phyloP scores from a whole-genome alignment of 1,140 invertebrate genomes.

The Archegozetes longisetosus region DNA sequence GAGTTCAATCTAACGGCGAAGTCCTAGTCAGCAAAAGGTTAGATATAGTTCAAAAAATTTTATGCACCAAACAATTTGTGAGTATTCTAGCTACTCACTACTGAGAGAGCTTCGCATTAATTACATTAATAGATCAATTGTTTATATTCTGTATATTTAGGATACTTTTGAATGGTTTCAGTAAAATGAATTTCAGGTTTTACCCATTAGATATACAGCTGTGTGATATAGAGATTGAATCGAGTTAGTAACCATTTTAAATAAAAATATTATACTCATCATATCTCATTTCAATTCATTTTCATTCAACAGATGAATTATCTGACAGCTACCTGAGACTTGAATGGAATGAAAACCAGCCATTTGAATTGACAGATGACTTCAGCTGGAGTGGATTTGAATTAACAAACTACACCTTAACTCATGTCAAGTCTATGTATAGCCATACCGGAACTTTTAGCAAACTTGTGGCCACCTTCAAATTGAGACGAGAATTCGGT shows the following conservation, averaged over 20 bases:
- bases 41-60: no score
- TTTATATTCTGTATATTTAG: background rate
- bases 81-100: no score
- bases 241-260: constrained; percentile 31
- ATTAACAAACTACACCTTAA: constrained; percentile 12
- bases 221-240: constrained; percentile 42
- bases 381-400: constrained; percentile 16
- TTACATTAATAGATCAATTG: background rate
- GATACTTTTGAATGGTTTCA: background rate
- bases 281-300: constrained; percentile 3
- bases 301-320: constrained; percentile 31
- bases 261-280: constrained; percentile 7
- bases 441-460: constrained; percentile 30
- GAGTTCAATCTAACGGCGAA: constrained; percentile 4
- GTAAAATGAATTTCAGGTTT: constrained; percentile 9
- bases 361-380: constrained; percentile 48
- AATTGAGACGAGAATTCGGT: constrained; percentile 38
- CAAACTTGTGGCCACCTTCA: constrained; percentile 40
- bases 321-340: constrained; percentile 45
- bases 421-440: constrained; percentile 2
- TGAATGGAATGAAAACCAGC: constrained; percentile 50
- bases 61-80: no score
- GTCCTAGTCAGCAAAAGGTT: constrained; percentile 9
- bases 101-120: background rate
- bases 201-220: constrained; percentile 42